phyloP scores from a whole-genome alignment of 2,113 vertebrate species.

The Centropus bengalensis region DNA sequence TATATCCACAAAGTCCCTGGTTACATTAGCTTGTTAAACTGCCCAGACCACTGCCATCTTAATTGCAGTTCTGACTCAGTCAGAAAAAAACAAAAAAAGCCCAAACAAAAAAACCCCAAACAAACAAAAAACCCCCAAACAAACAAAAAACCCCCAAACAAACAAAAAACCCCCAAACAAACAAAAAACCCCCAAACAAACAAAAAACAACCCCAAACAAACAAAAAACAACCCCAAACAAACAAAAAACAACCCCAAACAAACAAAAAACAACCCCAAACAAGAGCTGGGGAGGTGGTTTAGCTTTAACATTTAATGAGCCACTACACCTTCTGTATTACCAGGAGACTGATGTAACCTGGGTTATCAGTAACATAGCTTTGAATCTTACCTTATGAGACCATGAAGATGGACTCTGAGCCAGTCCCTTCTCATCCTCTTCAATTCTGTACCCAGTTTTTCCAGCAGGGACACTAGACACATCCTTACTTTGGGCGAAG shows the following conservation, averaged over 20 bases:
- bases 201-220: not conserved
- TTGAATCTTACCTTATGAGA: constrained; percentile 84
- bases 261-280: too few relatives aligned
- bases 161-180: too few relatives aligned
- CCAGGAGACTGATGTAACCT: not conserved
- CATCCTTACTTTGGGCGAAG: constrained; percentile 79
- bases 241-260: not conserved
- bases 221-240: not conserved
- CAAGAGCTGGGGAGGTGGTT: not conserved
- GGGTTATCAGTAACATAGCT: not conserved
- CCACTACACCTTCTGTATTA: not conserved
- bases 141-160: too few relatives aligned
- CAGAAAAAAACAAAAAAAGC: not conserved
- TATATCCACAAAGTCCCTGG: not conserved
- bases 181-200: not conserved
- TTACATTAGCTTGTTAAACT: not conserved
- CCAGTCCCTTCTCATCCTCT: constrained; percentile 82
- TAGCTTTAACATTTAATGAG: not conserved
- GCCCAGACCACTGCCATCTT: not conserved
- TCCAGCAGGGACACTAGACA: not conserved
- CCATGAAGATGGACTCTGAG: constrained; percentile 83
- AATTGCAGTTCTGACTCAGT: not conserved
- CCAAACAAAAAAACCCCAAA: not conserved
- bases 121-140: not conserved
- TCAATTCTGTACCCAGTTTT: constrained; percentile 80